A percentile compares a stretch with the other conserved stretches of the same genome.
phyloP scores from a whole-genome alignment of 2,113 vertebrate genomes.

The Rhinoderma darwinii region DNA sequence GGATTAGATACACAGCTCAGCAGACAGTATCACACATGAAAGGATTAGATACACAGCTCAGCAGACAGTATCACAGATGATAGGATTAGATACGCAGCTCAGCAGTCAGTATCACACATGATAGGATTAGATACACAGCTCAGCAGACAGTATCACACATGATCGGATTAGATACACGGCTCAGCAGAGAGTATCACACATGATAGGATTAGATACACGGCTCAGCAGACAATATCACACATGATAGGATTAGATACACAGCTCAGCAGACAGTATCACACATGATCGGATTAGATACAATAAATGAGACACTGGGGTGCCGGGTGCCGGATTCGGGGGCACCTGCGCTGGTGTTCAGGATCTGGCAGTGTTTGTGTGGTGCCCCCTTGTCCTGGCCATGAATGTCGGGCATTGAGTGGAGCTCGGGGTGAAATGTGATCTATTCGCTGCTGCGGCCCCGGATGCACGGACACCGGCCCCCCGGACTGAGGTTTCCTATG shows the following conservation, averaged over 20 bases:
- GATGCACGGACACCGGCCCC: constrained; percentile 44
- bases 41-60: background rate
- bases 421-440: constrained; percentile 9
- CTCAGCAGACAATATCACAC: background rate
- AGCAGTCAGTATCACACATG: no score
- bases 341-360: background rate
- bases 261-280: no score
- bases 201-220: no score
- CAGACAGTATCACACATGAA: background rate
- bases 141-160: no score
- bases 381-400: background rate
- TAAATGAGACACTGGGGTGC: no score
- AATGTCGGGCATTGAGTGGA: constrained; percentile 42
- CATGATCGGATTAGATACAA: background rate
- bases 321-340: background rate
- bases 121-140: no score
- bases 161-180: no score
- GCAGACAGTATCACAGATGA: no score
- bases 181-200: no score
- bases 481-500: background rate
- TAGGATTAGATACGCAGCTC: background rate
- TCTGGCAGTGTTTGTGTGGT: constrained; percentile 16
- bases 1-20: constrained; percentile 9
- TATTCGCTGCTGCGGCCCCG: background rate
- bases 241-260: background rate